phyloP scores from a whole-genome alignment of 2,797 vertebrate genomes.

The Epinephelus awoara region DNA sequence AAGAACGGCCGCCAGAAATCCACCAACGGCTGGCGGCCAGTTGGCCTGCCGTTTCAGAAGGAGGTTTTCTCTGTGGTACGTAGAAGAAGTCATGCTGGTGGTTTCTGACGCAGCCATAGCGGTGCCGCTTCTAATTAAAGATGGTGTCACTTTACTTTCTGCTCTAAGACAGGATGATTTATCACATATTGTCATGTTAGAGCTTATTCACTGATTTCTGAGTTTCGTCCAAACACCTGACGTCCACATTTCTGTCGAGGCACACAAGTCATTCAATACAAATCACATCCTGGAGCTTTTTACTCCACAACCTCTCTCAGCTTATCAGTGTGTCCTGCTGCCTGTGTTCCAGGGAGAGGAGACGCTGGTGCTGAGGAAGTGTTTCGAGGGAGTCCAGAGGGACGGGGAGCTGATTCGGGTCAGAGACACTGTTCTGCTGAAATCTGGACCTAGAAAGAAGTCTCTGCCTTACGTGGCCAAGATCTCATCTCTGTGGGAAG shows the following conservation, averaged over 20 bases:
- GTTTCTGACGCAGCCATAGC: conserved; percentile 30
- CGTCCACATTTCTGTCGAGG: conserved; percentile 31
- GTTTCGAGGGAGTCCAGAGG: conserved; percentile 95
- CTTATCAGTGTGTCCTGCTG: conserved; percentile 39
- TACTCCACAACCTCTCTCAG: conserved; percentile 11
- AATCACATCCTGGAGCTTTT: conserved; percentile 42
- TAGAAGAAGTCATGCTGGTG: conserved; percentile 63
- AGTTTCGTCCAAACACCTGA: conserved; percentile 17
- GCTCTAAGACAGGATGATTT: conserved; percentile 26
- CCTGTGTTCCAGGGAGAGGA: conserved; percentile 91
- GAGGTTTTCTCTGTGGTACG: conserved; percentile 97
- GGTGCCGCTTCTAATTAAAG: conserved; percentile 48
- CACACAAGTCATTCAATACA: conserved; percentile 32
- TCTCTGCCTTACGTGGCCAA: conserved; percentile 98
- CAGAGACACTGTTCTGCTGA: conserved; percentile 96
- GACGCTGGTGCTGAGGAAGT: conserved; percentile 91
- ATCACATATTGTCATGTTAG: conserved; percentile 21
- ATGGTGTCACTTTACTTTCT: conserved; percentile 32
- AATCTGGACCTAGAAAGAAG: conserved; percentile 96
- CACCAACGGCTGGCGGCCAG: conserved; percentile 96
- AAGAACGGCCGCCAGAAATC: conserved; percentile 90
- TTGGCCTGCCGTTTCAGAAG: conserved; percentile 94
- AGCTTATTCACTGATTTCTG: conserved; percentile 7
- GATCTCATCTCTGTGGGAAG: conserved; percentile 98
- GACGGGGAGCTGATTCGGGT: conserved; percentile 94